A percentile compares a stretch with the other conserved stretches of the same genome.
Conservation (phyloP, 2,888 invertebrate species). For the Calameuta filiformis region DNA sequence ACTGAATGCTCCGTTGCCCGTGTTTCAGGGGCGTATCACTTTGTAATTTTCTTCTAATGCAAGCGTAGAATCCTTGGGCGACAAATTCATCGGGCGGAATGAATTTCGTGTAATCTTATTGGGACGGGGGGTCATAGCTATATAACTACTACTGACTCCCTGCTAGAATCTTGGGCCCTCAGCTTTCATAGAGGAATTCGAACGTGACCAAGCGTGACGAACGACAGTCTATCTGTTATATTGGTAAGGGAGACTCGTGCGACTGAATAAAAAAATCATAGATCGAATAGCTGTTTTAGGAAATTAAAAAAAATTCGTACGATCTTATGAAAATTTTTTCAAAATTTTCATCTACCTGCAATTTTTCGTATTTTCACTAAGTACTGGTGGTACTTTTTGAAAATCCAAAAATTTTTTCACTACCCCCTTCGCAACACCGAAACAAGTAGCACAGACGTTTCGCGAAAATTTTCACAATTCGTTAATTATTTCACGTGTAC, state of each 20-base stretch:
- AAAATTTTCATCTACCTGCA: too few species aligned
- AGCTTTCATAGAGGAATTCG: conserved; percentile 29
- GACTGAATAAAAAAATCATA: neutral
- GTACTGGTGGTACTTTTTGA: too few species aligned
- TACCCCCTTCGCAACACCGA: neutral
- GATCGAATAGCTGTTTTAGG: neutral
- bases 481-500: conserved; percentile 62
- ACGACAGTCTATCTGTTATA: conserved; percentile 8
- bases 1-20: neutral
- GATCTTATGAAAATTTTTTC: neutral
- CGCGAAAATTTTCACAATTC: conserved; percentile 43
- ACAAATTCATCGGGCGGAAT: conserved; percentile 33
- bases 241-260: neutral
- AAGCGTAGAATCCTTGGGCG: conserved; percentile 1
- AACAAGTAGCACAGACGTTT: conserved; percentile 2
- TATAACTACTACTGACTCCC: conserved; percentile 10
- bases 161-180: neutral
- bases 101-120: conserved; percentile 32
- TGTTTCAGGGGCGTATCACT: neutral
- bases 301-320: neutral
- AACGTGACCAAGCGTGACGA: conserved; percentile 33
- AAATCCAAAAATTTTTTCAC: neutral
- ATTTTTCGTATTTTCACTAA: too few species aligned
- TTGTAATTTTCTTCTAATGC: neutral
- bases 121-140: neutral